Percentiles rank a stretch among this genome's conserved stretches.
These are phyloP conservation scores for Mergus octosetaceus DNA, from an alignment of 2,797 vertebrate species.

Conservation along the genomic window DNA sequence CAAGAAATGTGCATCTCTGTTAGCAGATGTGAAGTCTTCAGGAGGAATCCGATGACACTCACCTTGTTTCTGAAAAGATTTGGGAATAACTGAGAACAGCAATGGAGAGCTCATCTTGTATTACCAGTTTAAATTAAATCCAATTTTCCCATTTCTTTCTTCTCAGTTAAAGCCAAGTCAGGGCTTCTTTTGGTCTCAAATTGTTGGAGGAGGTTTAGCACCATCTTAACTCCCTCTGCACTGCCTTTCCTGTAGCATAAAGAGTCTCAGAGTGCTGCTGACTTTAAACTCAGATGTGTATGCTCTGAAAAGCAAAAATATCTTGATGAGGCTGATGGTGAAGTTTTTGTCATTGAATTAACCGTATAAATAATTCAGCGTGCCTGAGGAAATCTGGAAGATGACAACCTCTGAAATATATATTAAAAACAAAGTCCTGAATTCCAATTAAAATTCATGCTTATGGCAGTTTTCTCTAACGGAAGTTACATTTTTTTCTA, in stretches of 20 bases:
- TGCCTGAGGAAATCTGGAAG: conserved; percentile 41
- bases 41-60: conserved; percentile 57
- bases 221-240: background rate
- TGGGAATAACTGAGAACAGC: background rate
- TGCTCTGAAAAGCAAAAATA: background rate
- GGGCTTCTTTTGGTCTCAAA: conserved; percentile 54
- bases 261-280: background rate
- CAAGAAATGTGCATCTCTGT: conserved; percentile 52
- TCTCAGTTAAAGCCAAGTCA: conserved; percentile 55
- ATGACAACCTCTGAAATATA: conserved; percentile 31
- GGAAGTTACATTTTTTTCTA: background rate
- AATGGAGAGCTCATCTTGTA: conserved; percentile 63
- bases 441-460: conserved; percentile 45
- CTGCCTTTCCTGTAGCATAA: background rate
- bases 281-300: background rate
- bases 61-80: conserved; percentile 56
- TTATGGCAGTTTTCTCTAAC: conserved; percentile 29
- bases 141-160: conserved; percentile 42
- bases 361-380: conserved; percentile 52
- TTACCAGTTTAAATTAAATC: conserved; percentile 74
- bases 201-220: conserved; percentile 38
- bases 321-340: background rate
- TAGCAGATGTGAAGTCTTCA: conserved; percentile 65
- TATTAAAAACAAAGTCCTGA: conserved; percentile 44
- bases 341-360: conserved; percentile 43